These are phyloP conservation scores for Listronotus oregonensis DNA, from an alignment of 1,140 invertebrate genomes.

Conservation along the genomic window DNA sequence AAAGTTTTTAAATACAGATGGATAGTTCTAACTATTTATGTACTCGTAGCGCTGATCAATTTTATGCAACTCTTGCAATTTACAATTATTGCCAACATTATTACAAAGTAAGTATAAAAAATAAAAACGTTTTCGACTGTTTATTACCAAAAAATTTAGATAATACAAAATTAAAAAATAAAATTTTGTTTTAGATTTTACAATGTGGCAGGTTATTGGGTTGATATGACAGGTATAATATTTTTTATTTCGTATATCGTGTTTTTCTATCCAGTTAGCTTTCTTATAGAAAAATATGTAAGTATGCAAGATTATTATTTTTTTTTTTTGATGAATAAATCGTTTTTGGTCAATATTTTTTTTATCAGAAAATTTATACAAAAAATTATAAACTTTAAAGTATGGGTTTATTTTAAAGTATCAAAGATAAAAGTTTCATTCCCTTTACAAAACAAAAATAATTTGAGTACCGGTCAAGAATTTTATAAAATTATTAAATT, in stretches of 20 bases:
- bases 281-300: conserved; percentile 48
- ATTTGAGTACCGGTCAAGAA: too few relatives aligned
- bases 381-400: too few relatives aligned
- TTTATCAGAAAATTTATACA: too few relatives aligned
- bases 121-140: too few relatives aligned
- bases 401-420: too few relatives aligned
- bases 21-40: conserved; percentile 43
- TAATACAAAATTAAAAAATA: too few relatives aligned
- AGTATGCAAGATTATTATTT: conserved; percentile 30
- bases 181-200: conserved; percentile 50
- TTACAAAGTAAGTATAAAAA: conserved; percentile 42
- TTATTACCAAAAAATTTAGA: too few relatives aligned
- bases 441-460: too few relatives aligned
- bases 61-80: conserved; percentile 45
- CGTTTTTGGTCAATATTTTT: too few relatives aligned
- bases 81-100: conserved; percentile 44
- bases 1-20: conserved; percentile 46
- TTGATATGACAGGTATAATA: conserved; percentile 41
- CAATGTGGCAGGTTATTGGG: conserved; percentile 34
- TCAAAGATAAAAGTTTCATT: too few relatives aligned
- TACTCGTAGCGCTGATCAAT: conserved; percentile 40
- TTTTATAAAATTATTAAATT: too few relatives aligned
- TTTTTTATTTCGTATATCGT: conserved; percentile 45
- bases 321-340: too few relatives aligned
- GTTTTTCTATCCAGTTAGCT: conserved; percentile 45